Conservation (phyloP, 2,113 vertebrate genomes). For the Burhinus oedicnemus region DNA sequence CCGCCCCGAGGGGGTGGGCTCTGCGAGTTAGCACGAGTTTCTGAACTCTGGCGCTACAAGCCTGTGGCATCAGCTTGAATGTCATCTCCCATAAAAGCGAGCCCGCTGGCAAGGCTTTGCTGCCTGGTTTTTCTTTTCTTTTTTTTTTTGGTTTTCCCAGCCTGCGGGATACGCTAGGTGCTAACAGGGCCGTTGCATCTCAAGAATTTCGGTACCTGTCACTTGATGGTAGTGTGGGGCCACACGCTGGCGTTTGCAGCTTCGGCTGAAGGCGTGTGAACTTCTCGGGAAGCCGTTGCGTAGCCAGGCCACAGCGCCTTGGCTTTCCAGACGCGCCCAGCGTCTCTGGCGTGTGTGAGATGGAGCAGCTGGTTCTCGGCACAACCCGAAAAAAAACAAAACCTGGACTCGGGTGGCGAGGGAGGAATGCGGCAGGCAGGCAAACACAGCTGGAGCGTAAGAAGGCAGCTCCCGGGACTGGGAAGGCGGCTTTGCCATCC, state of each 20-base stretch:
- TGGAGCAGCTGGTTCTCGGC: constrained; percentile 44
- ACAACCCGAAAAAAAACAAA: not conserved
- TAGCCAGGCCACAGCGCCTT: not conserved
- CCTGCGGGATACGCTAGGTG: rapidly evolving
- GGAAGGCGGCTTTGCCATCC: not conserved
- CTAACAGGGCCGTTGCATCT: rapidly evolving
- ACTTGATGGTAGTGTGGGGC: constrained; percentile 18
- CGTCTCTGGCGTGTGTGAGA: constrained; percentile 14
- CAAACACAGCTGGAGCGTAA: constrained; percentile 34
- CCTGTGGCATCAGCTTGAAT: rapidly evolving
- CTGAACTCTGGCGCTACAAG: rapidly evolving
- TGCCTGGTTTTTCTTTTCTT: too few relatives aligned
- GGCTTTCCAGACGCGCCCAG: not conserved
- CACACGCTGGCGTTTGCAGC: not conserved
- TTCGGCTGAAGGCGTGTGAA: not conserved
- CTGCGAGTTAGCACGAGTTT: rapidly evolving
- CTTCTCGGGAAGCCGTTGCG: not conserved
- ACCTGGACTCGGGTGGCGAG: not conserved
- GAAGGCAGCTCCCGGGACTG: not conserved
- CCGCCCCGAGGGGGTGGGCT: rapidly evolving
- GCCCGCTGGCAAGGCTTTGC: not conserved
- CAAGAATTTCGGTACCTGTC: not conserved
- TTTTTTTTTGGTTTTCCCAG: not conserved
- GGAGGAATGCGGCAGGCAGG: not conserved
- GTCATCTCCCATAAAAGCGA: not conserved